Base-by-base conservation (phyloP, 92 coral and sea anemone species). In the Anthopleura xanthogrammica region DNA sequence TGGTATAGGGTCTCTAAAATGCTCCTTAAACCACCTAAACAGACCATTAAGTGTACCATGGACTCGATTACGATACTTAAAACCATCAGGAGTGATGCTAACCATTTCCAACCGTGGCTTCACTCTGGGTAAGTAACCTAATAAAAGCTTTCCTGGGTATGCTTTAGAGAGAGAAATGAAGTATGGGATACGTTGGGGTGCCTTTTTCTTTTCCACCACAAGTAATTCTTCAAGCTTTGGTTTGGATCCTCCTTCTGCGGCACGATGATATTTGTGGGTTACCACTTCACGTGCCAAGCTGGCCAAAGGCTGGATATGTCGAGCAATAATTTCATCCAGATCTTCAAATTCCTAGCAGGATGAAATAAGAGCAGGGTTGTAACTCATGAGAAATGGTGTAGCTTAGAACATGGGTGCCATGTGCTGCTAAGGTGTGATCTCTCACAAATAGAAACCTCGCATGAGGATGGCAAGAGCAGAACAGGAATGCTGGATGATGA, bases 301-400 rank as follows among this genome's bases (percentile, higher is more conserved):
- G 55, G 99, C 98, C 99, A 96, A 94, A n/a, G 99, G 99, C 76
- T 96, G 99, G 50, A 96, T 90, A 41, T 92, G 98, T 13, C 99
- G 93, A 24, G 99, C 99, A n/a, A 96, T 94, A 65, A 96, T 96
- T 80, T 96, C 99, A 56, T 96, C 99, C 65, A 96, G 91, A 83
- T 96, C 99, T 82, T 96, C 99, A 80, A 96, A 96, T 88, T 96
- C 99, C 99, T 96, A 24, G 1, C 50, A 83, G 12, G 68, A 70
- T 4, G 77, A 74, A 77, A 36, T 29, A 29, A 29, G 36, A 29
- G 36, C 36, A 29, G 36, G 36, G 36, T 29, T 29, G 36, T 29
- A 29, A 29, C 36, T 29, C 36, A 29, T 29, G 36, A 29, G 36
- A 29, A 0, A 29, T 29, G 36, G 36, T 29, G 36, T 29, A 29